Evolutionary conservation across 37 sponge, comb jelly and placozoan species (phyloP).

Genomic region (Halichondria panicea): DNA sequence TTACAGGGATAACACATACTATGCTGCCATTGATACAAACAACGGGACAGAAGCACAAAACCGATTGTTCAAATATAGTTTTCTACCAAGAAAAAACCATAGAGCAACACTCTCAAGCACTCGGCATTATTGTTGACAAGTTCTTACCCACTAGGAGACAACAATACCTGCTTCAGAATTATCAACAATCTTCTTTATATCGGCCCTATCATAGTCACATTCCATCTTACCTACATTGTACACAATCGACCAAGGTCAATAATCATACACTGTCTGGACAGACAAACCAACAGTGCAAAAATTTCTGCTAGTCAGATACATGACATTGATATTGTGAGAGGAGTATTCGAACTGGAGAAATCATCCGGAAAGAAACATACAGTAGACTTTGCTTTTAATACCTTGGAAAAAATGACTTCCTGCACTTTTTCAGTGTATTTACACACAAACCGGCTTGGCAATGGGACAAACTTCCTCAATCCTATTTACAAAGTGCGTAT

Average conservation of each 20-base stretch:
- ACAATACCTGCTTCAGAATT: background rate
- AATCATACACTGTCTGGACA: constrained; percentile 9
- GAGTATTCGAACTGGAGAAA: background rate
- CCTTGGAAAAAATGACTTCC: background rate
- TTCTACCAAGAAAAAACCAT: constrained; percentile 1
- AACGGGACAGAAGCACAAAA: constrained; percentile 12
- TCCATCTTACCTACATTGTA: constrained; percentile 7
- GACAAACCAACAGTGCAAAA: background rate
- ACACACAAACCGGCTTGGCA: background rate
- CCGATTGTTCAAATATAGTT: constrained; percentile 1
- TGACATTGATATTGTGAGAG: background rate
- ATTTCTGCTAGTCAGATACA: background rate
- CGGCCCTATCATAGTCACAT: background rate
- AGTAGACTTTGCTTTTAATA: background rate
- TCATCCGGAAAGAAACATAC: background rate
- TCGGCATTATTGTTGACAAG: background rate
- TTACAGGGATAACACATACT: background rate
- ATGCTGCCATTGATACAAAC: constrained; percentile 8
- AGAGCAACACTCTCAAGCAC: background rate
- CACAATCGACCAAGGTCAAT: constrained; percentile 6
- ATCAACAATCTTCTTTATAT: background rate
- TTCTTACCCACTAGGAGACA: background rate
- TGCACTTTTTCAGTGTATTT: constrained; percentile 2
- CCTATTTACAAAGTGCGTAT: constrained; percentile 6
- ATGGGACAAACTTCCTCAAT: constrained; percentile 6